Base-by-base conservation (phyloP, 2,113 vertebrate genomes). In the Emydura subglobosa region DNA sequence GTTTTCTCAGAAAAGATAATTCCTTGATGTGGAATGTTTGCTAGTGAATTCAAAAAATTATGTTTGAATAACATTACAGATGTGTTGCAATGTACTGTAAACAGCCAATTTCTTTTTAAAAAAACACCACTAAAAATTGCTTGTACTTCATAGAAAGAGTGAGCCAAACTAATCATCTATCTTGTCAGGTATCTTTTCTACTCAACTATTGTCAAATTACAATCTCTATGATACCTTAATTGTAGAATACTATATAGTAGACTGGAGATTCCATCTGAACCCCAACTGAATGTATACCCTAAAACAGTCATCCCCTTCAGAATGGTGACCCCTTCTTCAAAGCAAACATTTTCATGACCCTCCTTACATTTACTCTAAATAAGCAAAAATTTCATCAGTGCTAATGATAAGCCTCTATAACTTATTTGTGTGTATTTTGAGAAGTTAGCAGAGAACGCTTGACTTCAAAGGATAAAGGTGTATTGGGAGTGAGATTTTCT, bases 1-100 rank as follows among this genome's bases (percentile, higher is more conserved):
- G 50, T 95, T 94, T 95, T 83, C n/a, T 74, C n/a, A 82, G 74
- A 89, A 89, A 89, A 54, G 85, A 81, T 86, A 88, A 95, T 83
- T 96, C 87, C 95, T 95, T 50, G 79, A 86, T 50, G 94, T 83
- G 87, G 93, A 85, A 86, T 95, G 91, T 90, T 95, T 95, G 85
- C 49, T 87, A 61, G 54, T 17, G 87, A 89, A 96, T 94, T 89
- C 6, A 92, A 86, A 57, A 80, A 89, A 96, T 93, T 85, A 91
- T 94, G 86, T 86, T 95, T 84, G 96, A 95, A 87, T 93, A 97
- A 89, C n/a, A 85, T 78, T 44, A 47, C 7, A 27, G 22, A 27
- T 78, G 42, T 78, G 74, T 42, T 78, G 42, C 39, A 47, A 78
- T 47, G 74, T 78, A 78, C 42, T 78, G 24, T 78, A 78, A 78